Percentiles rank a stretch among this genome's conserved stretches.
phyloP scores from a whole-genome alignment of 2,797 vertebrate genomes.

The Artibeus jamaicensis region DNA sequence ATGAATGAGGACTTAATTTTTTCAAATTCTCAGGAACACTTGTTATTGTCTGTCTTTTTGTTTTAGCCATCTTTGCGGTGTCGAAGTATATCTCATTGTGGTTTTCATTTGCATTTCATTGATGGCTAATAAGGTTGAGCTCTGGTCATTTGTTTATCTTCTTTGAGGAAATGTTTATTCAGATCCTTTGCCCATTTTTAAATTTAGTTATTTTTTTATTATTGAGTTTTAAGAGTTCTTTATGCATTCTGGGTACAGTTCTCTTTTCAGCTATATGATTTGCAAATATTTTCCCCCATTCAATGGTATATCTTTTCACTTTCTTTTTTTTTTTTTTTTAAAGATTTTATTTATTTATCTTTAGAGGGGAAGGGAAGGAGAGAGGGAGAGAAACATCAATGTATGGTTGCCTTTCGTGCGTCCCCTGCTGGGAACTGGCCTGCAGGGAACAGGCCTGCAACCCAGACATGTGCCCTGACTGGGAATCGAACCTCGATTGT shows the following conservation, averaged over 20 bases:
- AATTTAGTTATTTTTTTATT: background rate
- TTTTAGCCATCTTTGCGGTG: background rate
- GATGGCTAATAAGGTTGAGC: background rate
- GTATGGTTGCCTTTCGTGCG: too few relatives aligned
- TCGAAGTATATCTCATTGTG: background rate
- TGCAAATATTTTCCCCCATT: background rate
- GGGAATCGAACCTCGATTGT: too few relatives aligned
- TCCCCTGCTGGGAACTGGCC: too few relatives aligned
- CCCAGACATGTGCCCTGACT: too few relatives aligned
- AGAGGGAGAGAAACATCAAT: too few relatives aligned
- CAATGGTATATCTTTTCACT: background rate
- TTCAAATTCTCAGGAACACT: background rate
- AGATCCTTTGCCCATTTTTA: background rate
- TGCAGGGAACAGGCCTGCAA: too few relatives aligned
- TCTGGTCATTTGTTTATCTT: background rate
- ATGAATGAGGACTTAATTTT: background rate
- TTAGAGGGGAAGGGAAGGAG: too few relatives aligned
- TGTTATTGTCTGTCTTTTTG: background rate
- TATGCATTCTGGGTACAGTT: background rate
- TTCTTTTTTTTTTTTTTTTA: background rate
- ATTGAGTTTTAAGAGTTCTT: background rate
- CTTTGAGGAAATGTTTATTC: background rate
- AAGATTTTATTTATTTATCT: too few relatives aligned
- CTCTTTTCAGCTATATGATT: background rate
- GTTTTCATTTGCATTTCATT: background rate